Base-by-base conservation (phyloP, 2,797 vertebrate genomes). In the Falco novaeseelandiae region DNA sequence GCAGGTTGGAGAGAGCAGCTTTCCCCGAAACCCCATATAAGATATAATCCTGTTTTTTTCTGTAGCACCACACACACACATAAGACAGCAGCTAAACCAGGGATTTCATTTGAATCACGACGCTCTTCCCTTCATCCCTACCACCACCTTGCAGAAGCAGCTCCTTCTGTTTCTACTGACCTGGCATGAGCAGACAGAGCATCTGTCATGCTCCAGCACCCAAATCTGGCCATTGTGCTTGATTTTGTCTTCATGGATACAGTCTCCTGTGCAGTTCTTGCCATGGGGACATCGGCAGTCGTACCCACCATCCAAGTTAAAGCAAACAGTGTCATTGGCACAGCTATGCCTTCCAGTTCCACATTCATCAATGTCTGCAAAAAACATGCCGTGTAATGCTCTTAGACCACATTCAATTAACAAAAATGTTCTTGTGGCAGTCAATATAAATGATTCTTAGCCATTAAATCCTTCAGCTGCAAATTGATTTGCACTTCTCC, bases 211-310 rank as follows among this genome's bases (percentile, higher is more conserved):
- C 89, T 99, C 99, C 98, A 99, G 96, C 93, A 99, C 99, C 99
- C 99, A 99, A 91, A 99, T 99, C 97, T 99, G 99, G 72, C 99
- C 99, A 1, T 98, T 99, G 98, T 99, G 99, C 92, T 99, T 99
- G 97, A 99, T 98, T 98, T 98, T 99, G 81, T 99, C 98, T 96
- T 99, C 99, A 85, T 99, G 99, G 97, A 99, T 98, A 96, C 99
- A 99, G 97, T 99, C 99, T 19, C 99, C 99, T 9, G 99, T 99
- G 98, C 99, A 99, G 95, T 99, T 99, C 97, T 99, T 99, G 34
- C 99, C 99, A 38, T 99, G 99, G 44, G 99, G 99, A 98, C 99
- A 99, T 36, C 99, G 98, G 67, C 99, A 99, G 96, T 99, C 99
- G 8, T 99, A 99, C 23, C 99, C 99, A 21, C 99, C 99, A 76